Evolutionary conservation across 2,797 vertebrate species (phyloP), one percentile per base, ranked within the genome.

Genomic region (Cirrhinus mrigala): DNA sequence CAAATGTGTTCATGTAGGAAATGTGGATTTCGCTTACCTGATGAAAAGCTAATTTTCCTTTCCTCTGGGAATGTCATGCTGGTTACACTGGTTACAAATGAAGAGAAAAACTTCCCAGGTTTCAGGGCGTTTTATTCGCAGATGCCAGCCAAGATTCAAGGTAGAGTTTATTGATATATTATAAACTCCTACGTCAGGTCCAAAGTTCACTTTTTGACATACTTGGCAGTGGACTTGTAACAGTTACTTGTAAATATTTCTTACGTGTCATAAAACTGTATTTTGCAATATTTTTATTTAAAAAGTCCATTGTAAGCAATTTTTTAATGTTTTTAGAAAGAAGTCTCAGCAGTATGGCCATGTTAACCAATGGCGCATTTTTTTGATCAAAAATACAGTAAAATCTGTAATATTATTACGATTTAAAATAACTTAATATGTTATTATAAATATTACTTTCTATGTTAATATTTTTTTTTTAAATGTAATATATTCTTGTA

Each of bases 11-110:
- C 58, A 54, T 73, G 33, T 79, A 99, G 98, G 91, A 94, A 97
- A 84, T 99, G 97, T 86, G 97, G 97, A 27, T 93, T 89, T 83
- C 95, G 94, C 3, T 87, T 91, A 1, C 95, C 96, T 15, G 96
- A 93, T 0, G 94, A 95, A 85, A 97, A 96, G 5, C 89, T 98
- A 89, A 96, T 96, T 89, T 97, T 97, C 92, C 77, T 97, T 82
- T 98, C 98, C 44, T 99, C 98, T 64, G 95, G 97, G 90, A 98
- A 97, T 0, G 96, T 99, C 87, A 94, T 99, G 94, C 90, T 99
- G 3, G 77, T 99, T 89, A 95, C 94, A 0, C 79, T 99, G 90
- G 90, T 97, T 81, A 97, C 97, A 86, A 96, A 94, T 44, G 92
- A 94, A 0, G 92, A 95, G 11, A 96, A 94, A 58, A 95, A 96